Percentiles rank a stretch among this genome's conserved stretches.
Conservation (phyloP, 2,113 vertebrate genomes). For the Manacus vitellinus region DNA sequence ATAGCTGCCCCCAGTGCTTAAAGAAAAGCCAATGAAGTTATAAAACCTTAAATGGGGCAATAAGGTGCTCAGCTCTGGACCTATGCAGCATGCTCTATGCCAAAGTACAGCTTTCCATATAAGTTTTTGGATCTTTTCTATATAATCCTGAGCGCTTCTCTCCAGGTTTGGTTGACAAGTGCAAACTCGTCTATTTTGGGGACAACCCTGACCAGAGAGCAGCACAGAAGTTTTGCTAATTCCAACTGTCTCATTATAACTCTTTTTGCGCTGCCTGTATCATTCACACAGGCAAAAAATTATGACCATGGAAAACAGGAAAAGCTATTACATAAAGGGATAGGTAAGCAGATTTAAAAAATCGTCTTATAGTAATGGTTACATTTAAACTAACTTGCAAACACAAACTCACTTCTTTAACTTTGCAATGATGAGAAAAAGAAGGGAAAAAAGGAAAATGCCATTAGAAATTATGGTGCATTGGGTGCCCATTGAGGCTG, state of each 20-base stretch:
- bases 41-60: not conserved
- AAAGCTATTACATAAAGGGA: not conserved
- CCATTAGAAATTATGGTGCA: not conserved
- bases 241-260: not conserved
- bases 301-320: fast-evolving
- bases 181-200: not conserved
- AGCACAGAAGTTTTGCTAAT: not conserved
- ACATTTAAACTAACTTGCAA: not conserved
- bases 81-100: not conserved
- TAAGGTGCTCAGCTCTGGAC: not conserved
- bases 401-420: not conserved
- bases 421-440: not conserved
- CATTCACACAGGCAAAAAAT: not conserved
- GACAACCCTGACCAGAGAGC: not conserved
- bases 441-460: not conserved
- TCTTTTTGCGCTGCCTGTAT: not conserved
- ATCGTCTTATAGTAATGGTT: not conserved
- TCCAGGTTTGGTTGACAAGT: not conserved
- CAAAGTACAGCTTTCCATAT: not conserved
- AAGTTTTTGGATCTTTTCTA: not conserved
- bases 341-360: not conserved
- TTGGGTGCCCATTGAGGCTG: not conserved
- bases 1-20: not conserved
- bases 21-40: not conserved
- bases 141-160: not conserved